phyloP scores from a whole-genome alignment of 2,113 vertebrate species.

The Stictonetta naevosa region DNA sequence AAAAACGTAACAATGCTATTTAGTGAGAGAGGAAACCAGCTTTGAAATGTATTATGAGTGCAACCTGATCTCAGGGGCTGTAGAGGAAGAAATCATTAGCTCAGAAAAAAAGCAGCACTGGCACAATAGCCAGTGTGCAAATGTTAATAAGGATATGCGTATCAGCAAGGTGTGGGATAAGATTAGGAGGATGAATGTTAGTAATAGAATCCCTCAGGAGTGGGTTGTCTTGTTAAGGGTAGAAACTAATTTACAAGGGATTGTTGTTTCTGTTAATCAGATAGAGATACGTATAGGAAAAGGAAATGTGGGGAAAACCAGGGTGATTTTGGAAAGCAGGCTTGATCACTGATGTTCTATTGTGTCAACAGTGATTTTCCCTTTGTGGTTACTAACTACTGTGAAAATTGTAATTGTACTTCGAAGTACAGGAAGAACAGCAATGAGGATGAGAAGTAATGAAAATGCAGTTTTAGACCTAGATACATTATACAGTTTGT shows the following conservation, averaged over 20 bases:
- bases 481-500: background rate
- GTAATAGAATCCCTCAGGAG: constrained; percentile 27
- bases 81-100: constrained; percentile 37
- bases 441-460: background rate
- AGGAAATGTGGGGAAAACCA: background rate
- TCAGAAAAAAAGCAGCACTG: background rate
- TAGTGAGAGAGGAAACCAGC: constrained; percentile 23
- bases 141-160: constrained; percentile 43
- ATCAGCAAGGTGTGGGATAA: constrained; percentile 59
- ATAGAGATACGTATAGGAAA: background rate
- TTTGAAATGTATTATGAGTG: constrained; percentile 30
- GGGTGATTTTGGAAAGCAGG: background rate
- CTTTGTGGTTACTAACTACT: background rate
- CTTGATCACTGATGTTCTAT: background rate
- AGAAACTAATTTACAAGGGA: background rate
- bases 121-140: constrained; percentile 17
- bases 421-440: background rate
- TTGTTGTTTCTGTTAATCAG: constrained; percentile 7
- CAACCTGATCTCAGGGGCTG: background rate
- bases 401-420: background rate
- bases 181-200: constrained; percentile 40
- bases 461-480: background rate
- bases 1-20: constrained; percentile 4
- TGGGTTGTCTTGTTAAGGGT: background rate
- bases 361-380: constrained; percentile 8